Percentiles rank a stretch among this genome's conserved stretches.
These are phyloP conservation scores for Drosophila borealis DNA, from an alignment of 2,888 invertebrate species.

Conservation along the genomic window DNA sequence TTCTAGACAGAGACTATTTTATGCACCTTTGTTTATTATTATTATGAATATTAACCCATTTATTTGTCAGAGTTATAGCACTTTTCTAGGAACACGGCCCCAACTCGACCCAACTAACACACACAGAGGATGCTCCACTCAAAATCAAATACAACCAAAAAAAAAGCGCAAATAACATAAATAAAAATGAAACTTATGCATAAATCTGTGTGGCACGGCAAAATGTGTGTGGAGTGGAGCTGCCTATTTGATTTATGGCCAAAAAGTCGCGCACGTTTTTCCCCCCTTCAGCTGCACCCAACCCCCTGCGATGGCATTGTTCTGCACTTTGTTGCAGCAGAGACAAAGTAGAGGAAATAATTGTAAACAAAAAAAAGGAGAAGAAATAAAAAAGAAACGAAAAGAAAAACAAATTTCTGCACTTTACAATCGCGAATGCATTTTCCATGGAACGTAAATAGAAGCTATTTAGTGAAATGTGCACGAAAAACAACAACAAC, in stretches of 20 bases:
- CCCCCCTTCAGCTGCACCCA: background rate
- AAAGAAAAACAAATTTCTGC: conserved; percentile 62
- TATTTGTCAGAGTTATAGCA: conserved; percentile 8
- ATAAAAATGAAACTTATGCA: conserved; percentile 42
- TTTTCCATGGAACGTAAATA: conserved; percentile 78
- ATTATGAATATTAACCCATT: conserved; percentile 2
- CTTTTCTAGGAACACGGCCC: conserved; percentile 7
- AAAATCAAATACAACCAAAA: conserved; percentile 36
- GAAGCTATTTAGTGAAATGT: conserved; percentile 76
- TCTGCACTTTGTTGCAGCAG: conserved; percentile 51
- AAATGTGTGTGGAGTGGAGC: conserved; percentile 19
- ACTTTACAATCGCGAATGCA: conserved; percentile 74
- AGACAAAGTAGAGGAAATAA: conserved; percentile 50
- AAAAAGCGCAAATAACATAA: conserved; percentile 26
- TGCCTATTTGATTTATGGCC: conserved; percentile 69
- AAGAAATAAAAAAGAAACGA: conserved; percentile 6
- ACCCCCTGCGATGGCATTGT: conserved; percentile 46
- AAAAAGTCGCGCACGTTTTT: conserved; percentile 68
- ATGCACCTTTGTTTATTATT: background rate
- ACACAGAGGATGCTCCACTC: conserved; percentile 12
- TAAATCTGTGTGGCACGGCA: conserved; percentile 34
- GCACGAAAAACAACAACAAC: conserved; percentile 62
- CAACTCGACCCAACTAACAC: background rate
- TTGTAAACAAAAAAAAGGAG: background rate
- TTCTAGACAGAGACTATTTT: background rate